Percentiles rank a stretch among this genome's conserved stretches.
Evolutionary conservation across 2,797 vertebrate genomes (phyloP).

Genomic region (Fistularia tabacaria): DNA sequence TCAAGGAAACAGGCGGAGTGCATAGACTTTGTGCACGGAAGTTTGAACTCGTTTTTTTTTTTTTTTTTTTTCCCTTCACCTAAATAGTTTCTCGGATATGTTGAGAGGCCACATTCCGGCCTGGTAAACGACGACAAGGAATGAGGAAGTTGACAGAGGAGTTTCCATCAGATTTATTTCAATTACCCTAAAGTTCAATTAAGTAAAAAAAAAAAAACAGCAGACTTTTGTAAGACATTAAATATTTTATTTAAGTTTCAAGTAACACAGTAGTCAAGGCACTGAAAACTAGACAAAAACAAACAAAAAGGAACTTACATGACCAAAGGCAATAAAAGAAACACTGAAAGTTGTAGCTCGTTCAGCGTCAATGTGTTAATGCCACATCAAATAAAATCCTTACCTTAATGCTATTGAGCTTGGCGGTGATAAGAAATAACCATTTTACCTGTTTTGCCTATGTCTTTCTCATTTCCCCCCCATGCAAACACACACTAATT

Average conservation of each 20-base stretch:
- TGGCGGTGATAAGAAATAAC: neutral
- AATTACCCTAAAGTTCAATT: too few relatives aligned
- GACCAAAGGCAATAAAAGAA: constrained; percentile 9
- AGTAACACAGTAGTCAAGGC: constrained; percentile 68
- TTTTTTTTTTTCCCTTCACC: too few relatives aligned
- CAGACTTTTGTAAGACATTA: neutral
- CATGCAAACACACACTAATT: too few relatives aligned
- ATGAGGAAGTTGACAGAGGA: constrained; percentile 36
- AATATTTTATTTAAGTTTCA: constrained; percentile 59
- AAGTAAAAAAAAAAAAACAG: neutral
- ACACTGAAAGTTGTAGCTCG: constrained; percentile 17
- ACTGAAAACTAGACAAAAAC: constrained; percentile 32
- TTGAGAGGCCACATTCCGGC: constrained; percentile 34
- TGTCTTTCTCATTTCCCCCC: too few relatives aligned
- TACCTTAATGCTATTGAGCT: neutral
- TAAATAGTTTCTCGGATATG: neutral
- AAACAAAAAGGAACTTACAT: constrained; percentile 17
- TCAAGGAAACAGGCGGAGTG: neutral
- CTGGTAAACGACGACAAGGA: constrained; percentile 10
- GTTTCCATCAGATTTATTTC: too few relatives aligned
- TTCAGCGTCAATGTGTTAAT: constrained; percentile 23
- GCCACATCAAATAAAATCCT: constrained; percentile 2
- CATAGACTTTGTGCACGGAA: too few relatives aligned
- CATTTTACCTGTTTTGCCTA: neutral
- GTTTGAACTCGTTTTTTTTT: neutral